Conservation (phyloP, 2,888 invertebrate genomes). For the Baronia brevicornis region DNA sequence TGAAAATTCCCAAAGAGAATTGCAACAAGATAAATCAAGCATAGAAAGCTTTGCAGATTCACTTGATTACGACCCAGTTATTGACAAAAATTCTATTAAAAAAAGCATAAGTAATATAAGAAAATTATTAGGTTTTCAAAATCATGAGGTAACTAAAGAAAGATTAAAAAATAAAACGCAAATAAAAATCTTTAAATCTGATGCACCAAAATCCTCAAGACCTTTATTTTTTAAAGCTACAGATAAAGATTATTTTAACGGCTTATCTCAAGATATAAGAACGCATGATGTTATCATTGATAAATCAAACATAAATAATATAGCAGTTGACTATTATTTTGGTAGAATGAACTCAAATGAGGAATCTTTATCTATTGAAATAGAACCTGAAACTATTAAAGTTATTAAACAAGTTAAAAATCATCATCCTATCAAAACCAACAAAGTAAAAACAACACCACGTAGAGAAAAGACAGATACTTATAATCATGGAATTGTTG, state of each 20-base stretch:
- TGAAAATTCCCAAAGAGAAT: background rate
- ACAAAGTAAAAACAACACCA: background rate
- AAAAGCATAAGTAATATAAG: constrained; percentile 29
- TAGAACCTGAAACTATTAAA: no score
- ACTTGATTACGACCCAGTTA: constrained; percentile 12
- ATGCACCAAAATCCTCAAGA: no score
- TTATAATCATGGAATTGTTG: background rate
- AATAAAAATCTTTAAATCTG: no score
- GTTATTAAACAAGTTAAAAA: background rate
- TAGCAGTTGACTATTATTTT: constrained; percentile 30
- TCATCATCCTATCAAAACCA: background rate
- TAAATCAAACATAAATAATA: constrained; percentile 14
- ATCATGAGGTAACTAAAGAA: no score
- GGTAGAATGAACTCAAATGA: constrained; percentile 20
- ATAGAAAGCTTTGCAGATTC: no score
- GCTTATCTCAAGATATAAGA: no score
- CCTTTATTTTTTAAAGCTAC: no score
- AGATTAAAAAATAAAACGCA: no score
- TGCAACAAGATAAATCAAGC: constrained; percentile 1
- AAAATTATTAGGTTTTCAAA: constrained; percentile 26
- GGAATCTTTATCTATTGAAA: no score
- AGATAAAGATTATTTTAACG: no score
- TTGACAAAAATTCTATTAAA: constrained; percentile 21
- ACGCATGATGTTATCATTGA: background rate
- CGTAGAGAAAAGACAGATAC: background rate